These are phyloP conservation scores for Blennius ocellaris DNA, from an alignment of 2,113 vertebrate genomes.

Conservation along the genomic window DNA sequence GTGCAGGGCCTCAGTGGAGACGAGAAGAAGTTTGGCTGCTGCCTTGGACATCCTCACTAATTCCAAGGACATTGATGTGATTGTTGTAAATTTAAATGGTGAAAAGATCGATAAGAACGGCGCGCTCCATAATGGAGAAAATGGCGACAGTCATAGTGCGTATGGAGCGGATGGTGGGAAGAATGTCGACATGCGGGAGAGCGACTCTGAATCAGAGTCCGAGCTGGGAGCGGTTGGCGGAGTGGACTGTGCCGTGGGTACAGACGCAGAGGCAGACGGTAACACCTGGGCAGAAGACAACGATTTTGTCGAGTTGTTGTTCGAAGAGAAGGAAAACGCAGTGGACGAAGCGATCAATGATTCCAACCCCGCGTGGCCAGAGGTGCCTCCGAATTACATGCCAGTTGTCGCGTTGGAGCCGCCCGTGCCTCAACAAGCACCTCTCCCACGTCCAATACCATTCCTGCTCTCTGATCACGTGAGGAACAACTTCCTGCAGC, in stretches of 20 bases:
- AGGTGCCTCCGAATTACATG: slow-evolving; percentile 80
- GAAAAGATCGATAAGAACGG: slow-evolving; percentile 82
- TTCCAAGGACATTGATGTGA: slow-evolving; percentile 87
- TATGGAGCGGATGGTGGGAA: slow-evolving; percentile 74
- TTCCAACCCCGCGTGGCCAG: slow-evolving; percentile 76
- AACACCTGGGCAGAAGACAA: slow-evolving; percentile 83
- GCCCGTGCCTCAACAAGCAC: slow-evolving; percentile 71
- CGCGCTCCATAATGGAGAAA: slow-evolving; percentile 62
- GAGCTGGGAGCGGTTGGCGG: slow-evolving; percentile 92
- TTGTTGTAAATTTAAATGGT: slow-evolving; percentile 83
- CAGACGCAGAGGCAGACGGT: slow-evolving; percentile 47
- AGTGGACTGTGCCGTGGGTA: slow-evolving; percentile 71
- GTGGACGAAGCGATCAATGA: slow-evolving; percentile 84
- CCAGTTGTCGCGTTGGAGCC: slow-evolving; percentile 81
- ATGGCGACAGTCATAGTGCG: slow-evolving; percentile 75
- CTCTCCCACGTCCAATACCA: slow-evolving; percentile 71
- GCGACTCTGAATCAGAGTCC: slow-evolving; percentile 84
- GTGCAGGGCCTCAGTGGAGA: slow-evolving; percentile 91
- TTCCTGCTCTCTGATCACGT: slow-evolving; percentile 82
- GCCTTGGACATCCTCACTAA: slow-evolving; percentile 93
- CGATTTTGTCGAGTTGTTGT: slow-evolving; percentile 86
- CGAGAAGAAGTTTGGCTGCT: slow-evolving; percentile 91
- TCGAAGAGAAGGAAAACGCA: slow-evolving; percentile 70
- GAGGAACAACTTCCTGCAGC: slow-evolving; percentile 85
- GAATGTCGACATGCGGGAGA: slow-evolving; percentile 81